Evolutionary conservation across 1,140 invertebrate genomes (phyloP), one percentile per base, ranked within the genome.

Genomic region (Cryptotermes secundus): DNA sequence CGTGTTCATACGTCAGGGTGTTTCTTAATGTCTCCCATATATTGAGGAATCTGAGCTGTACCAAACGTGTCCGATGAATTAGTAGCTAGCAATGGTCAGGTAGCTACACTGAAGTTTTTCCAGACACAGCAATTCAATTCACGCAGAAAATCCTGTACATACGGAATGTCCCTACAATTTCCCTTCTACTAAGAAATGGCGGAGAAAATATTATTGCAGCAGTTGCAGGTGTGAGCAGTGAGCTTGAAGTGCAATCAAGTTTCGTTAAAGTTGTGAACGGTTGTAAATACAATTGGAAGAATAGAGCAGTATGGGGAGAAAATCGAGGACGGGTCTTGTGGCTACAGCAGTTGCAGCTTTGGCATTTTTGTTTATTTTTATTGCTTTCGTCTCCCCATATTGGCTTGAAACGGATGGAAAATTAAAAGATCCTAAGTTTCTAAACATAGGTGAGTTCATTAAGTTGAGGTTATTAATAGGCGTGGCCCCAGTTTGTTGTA

Each of bases 401-500:
- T 99, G 98, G 97, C 90, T 99, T 35, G 94, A 96, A 86, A 96
- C 95, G 26, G 96, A 97, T 90, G 95, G 95, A 6, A 93, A 95
- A 90, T 89, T 97, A 34, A 91, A 92, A 85, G 92, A 96, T 87
- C 95, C 96, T 26, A 94, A 95, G 88, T 97, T 98, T 90, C 90
- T 94, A 82, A 94, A 94, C 90, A 93, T 97, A 85, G 95, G 96
- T 96, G 91, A 92, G 91, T 86, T 79, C 34, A 22, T 38, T 34
- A 34, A 83, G n/a, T 85, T 49, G 34, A 72, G 19, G 72, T 80
- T 65, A 36, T 82, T 65, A 80, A 65, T 84, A 86, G 82, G 59
- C 82, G 49, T 84, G 36, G 79, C 80, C 83, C 49, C 16, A 22
- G 9, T 49, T 3, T 49, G 45, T 49, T 49, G 16, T 49, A 22